These are phyloP conservation scores for Neolamprologus modestus DNA, from an alignment of 2,113 vertebrate species.

Conservation along the genomic window DNA sequence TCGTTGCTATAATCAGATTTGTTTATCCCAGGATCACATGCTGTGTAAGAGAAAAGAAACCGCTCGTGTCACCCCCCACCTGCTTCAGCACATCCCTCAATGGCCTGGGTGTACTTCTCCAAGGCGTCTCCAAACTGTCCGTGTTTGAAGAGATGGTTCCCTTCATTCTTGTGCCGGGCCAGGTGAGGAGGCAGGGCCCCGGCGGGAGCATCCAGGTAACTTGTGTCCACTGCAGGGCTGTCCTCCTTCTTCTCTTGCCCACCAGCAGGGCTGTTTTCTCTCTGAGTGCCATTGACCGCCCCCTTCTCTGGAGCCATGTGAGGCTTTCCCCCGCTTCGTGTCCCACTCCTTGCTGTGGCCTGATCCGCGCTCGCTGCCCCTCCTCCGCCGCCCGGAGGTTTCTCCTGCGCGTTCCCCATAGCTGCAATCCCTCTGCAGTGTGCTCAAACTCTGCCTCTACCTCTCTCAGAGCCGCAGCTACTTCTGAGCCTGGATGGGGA, in stretches of 20 bases:
- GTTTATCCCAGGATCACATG: not conserved
- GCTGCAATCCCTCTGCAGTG: slow-evolving; percentile 39
- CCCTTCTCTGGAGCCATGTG: slow-evolving; percentile 7
- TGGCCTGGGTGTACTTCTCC: slow-evolving; percentile 78
- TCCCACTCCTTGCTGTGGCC: slow-evolving; percentile 1
- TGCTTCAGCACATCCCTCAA: slow-evolving; percentile 69
- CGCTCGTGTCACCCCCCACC: slow-evolving; percentile 52
- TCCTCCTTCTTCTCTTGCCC: not conserved
- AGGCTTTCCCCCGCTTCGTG: not conserved
- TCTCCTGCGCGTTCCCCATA: slow-evolving; percentile 89
- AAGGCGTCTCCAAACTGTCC: slow-evolving; percentile 87
- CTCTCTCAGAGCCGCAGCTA: slow-evolving; percentile 55
- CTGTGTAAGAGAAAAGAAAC: not conserved
- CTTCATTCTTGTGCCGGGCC: slow-evolving; percentile 75
- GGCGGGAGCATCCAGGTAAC: slow-evolving; percentile 63
- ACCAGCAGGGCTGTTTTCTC: not conserved
- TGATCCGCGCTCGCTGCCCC: not conserved
- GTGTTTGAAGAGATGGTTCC: slow-evolving; percentile 82
- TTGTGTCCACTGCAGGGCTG: slow-evolving; percentile 39
- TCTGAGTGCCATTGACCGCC: slow-evolving; percentile 42
- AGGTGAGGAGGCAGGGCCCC: slow-evolving; percentile 70
- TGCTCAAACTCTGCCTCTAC: slow-evolving; percentile 12
- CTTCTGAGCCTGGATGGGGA: slow-evolving; percentile 30
- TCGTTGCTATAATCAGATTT: not conserved
- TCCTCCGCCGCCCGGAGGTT: slow-evolving; percentile 60